Percentiles rank a stretch among this genome's conserved stretches.
phyloP scores from a whole-genome alignment of 2,888 invertebrate genomes.

The Sesamia inferens region DNA sequence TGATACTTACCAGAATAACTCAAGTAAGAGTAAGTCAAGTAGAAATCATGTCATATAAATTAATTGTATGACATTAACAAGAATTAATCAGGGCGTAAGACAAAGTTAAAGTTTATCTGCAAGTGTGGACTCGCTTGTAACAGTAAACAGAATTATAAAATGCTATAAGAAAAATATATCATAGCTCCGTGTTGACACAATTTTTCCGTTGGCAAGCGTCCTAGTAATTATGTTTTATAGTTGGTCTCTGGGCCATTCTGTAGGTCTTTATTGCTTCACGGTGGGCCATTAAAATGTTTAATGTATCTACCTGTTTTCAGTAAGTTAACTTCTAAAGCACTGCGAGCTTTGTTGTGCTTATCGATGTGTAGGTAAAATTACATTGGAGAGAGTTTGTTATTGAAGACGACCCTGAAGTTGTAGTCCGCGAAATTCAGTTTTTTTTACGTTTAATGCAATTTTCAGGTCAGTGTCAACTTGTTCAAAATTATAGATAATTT shows the following conservation, averaged over 20 bases:
- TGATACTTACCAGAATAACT: too few species aligned
- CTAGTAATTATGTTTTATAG: constrained; percentile 59
- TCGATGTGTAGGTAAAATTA: constrained; percentile 31
- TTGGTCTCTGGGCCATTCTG: constrained; percentile 54
- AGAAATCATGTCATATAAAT: too few species aligned
- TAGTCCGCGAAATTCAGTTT: too few species aligned
- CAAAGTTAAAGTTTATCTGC: neutral
- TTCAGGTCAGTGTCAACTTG: too few species aligned
- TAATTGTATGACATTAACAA: too few species aligned
- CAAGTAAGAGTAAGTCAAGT: too few species aligned
- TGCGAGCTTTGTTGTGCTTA: constrained; percentile 29
- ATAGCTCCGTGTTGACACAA: constrained; percentile 41
- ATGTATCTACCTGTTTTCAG: constrained; percentile 58
- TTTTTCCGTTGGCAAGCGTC: constrained; percentile 50
- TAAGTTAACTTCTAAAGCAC: constrained; percentile 46
- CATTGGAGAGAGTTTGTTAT: neutral
- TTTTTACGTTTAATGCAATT: too few species aligned
- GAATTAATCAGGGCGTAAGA: too few species aligned
- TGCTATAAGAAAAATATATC: constrained; percentile 25
- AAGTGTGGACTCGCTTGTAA: neutral
- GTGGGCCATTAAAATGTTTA: constrained; percentile 55
- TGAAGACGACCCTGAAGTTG: neutral
- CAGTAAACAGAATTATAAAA: constrained; percentile 19
- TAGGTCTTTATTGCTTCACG: constrained; percentile 47
- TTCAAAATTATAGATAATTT: too few species aligned